Evolutionary conservation across 2,888 invertebrate genomes (phyloP).

Genomic region (Netelia melanura): DNA sequence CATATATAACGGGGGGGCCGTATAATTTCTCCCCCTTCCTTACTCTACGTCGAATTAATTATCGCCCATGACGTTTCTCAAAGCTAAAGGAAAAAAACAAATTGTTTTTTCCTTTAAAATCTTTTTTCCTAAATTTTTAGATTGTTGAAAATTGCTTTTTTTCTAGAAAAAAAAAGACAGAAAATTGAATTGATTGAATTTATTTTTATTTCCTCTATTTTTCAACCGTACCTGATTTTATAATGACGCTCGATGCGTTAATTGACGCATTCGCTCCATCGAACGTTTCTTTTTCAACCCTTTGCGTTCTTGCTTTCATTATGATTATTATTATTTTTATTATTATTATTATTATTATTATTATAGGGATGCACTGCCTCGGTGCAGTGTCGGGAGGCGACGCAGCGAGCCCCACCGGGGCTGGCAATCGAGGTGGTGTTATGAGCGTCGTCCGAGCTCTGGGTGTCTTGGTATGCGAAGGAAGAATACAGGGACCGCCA

Average conservation of each 20-base stretch:
- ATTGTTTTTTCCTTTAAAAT: neutral
- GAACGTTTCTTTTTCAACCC: neutral
- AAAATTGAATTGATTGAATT: neutral
- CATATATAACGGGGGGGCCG: neutral
- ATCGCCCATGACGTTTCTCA: neutral
- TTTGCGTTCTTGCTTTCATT: neutral
- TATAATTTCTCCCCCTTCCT: neutral
- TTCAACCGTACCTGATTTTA: neutral
- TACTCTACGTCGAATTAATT: neutral
- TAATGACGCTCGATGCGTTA: neutral
- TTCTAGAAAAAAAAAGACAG: neutral
- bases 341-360: constrained; percentile 23
- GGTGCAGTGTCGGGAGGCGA: constrained; percentile 81
- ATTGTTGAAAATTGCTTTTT: neutral
- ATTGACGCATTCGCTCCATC: neutral
- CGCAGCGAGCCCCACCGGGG: constrained; percentile 68
- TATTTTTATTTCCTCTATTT: neutral
- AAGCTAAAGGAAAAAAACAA: neutral
- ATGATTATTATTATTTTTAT: constrained; percentile 13
- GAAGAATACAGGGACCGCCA: constrained; percentile 83
- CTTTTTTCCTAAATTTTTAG: neutral
- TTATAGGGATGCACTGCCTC: constrained; percentile 84
- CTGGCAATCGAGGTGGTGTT: constrained; percentile 79
- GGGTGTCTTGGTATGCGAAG: constrained; percentile 84
- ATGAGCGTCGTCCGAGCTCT: constrained; percentile 83